These are phyloP conservation scores for Hanleya hanleyi DNA, from an alignment of 2,888 invertebrate species.

Conservation along the genomic window DNA sequence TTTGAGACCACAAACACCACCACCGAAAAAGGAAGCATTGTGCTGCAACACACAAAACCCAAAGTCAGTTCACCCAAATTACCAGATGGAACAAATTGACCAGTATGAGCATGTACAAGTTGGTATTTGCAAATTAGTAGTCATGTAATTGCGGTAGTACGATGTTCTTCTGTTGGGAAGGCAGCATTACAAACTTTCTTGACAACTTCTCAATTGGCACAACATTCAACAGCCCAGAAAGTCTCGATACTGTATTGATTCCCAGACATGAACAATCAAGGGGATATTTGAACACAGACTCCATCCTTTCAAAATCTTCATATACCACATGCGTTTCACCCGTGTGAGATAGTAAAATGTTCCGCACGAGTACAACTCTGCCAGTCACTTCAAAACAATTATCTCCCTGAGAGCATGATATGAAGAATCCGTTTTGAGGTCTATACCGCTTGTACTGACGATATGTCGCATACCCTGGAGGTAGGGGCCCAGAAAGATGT, in stretches of 20 bases:
- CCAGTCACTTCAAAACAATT: background rate
- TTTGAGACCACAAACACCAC: background rate
- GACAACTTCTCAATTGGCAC: background rate
- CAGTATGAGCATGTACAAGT: background rate
- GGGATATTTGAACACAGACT: background rate
- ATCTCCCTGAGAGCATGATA: background rate
- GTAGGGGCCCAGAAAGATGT: slow-evolving; percentile 6
- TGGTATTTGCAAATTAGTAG: background rate
- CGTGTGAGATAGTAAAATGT: background rate
- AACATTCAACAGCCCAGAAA: background rate
- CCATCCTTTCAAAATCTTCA: background rate
- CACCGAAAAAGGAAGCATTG: background rate
- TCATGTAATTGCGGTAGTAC: background rate
- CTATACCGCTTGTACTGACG: background rate
- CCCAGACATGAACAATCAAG: background rate
- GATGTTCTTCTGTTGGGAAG: background rate
- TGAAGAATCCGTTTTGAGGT: background rate
- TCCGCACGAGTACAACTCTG: background rate
- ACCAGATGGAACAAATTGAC: background rate
- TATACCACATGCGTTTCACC: background rate
- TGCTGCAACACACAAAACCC: background rate
- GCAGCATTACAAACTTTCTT: background rate
- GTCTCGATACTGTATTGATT: background rate
- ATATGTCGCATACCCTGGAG: background rate
- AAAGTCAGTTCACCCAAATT: background rate